These are phyloP conservation scores for Neosilurus mollespiculum DNA, from an alignment of 2,797 vertebrate species.

Conservation along the genomic window DNA sequence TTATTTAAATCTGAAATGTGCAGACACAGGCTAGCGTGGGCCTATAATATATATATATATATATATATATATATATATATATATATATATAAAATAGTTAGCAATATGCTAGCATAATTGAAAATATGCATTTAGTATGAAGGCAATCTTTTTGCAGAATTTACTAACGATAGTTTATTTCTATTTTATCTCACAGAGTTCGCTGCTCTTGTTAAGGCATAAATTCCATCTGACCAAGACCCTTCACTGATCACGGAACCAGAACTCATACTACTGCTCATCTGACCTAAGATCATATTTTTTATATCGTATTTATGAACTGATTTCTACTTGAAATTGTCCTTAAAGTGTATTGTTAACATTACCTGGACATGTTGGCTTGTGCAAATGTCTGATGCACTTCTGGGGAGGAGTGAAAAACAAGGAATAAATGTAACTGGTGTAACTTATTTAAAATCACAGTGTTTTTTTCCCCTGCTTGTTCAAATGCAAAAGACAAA, in stretches of 20 bases:
- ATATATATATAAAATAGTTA: too few species aligned
- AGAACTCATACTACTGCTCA: slow-evolving; percentile 68
- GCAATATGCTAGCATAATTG: background rate
- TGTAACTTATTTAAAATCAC: slow-evolving; percentile 61
- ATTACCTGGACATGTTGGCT: slow-evolving; percentile 68
- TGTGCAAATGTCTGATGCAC: slow-evolving; percentile 77
- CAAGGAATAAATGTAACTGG: slow-evolving; percentile 82
- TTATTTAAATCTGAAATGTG: background rate
- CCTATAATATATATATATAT: too few species aligned
- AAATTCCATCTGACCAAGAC: slow-evolving; percentile 76
- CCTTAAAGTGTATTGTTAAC: slow-evolving; percentile 62
- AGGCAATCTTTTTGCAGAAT: slow-evolving; percentile 7
- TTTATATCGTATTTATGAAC: slow-evolving; percentile 83
- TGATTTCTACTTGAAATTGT: slow-evolving; percentile 72
- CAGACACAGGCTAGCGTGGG: background rate
- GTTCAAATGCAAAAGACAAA: background rate
- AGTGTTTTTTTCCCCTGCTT: slow-evolving; percentile 48
- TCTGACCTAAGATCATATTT: slow-evolving; percentile 70
- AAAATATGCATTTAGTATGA: slow-evolving; percentile 4
- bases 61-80: too few species aligned
- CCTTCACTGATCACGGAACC: slow-evolving; percentile 73
- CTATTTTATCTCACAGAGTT: slow-evolving; percentile 74
- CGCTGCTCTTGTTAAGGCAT: slow-evolving; percentile 76
- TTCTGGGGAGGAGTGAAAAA: slow-evolving; percentile 79
- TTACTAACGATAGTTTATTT: slow-evolving; percentile 65